Evolutionary conservation across 2,113 vertebrate species (phyloP).

Genomic region (Varanus komodoensis): DNA sequence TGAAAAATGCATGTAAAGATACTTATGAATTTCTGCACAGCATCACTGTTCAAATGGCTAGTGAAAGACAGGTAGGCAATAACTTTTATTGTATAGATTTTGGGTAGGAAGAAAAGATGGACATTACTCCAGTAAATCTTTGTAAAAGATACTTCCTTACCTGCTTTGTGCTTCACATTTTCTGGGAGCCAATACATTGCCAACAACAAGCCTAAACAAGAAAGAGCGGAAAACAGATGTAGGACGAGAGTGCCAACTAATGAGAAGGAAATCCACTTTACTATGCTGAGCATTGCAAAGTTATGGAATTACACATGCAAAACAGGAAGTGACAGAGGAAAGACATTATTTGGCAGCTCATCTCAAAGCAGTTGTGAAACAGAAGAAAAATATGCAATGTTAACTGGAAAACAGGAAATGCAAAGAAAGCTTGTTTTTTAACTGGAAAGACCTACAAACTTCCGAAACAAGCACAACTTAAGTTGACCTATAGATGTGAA

Average conservation of each 20-base stretch:
- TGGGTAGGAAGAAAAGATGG: background rate
- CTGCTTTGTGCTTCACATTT: background rate
- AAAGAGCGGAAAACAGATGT: constrained; percentile 20
- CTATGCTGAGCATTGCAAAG: background rate
- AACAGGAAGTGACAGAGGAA: constrained; percentile 31
- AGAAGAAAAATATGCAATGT: background rate
- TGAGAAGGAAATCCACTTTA: background rate
- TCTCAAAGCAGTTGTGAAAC: constrained; percentile 14
- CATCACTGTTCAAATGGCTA: background rate
- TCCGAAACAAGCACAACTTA: background rate
- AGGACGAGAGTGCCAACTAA: background rate
- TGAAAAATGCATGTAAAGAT: too few relatives aligned
- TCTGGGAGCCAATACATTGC: background rate
- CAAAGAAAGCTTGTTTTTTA: background rate
- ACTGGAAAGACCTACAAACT: background rate
- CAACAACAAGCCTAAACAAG: background rate
- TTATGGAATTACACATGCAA: background rate
- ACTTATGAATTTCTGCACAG: too few relatives aligned
- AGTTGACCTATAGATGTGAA: background rate
- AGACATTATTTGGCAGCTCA: background rate
- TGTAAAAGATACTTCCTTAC: background rate
- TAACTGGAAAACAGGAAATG: constrained; percentile 8
- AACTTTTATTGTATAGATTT: background rate
- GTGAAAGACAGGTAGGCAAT: background rate
- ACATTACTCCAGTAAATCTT: background rate